These are phyloP conservation scores for Apodemus agrarius DNA, from an alignment of 2,797 vertebrate species.

Conservation along the genomic window DNA sequence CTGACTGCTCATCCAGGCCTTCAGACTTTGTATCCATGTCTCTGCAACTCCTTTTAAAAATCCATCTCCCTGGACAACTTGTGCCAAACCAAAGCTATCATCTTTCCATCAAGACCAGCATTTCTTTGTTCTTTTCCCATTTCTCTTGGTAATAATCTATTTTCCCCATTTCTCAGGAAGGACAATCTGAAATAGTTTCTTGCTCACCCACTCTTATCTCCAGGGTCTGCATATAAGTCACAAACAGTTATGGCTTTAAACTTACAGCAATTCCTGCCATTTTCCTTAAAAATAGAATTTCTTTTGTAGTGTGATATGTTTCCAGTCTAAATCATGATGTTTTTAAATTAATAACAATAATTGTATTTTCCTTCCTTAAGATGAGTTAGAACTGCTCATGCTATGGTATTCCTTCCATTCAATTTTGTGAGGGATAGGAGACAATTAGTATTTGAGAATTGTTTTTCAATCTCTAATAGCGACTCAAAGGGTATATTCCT, in stretches of 20 bases:
- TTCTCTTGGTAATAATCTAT: constrained; percentile 70
- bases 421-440: not conserved
- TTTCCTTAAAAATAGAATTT: not conserved
- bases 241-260: not conserved
- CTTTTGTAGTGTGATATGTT: not conserved
- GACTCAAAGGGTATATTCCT: not conserved
- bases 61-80: constrained; percentile 62
- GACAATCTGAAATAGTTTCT: constrained; percentile 63
- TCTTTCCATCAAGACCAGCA: constrained; percentile 72
- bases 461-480: not conserved
- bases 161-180: constrained; percentile 59
- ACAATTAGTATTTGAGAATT: not conserved
- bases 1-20: not conserved
- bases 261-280: not conserved
- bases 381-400: not conserved
- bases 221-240: not conserved
- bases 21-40: constrained; percentile 49
- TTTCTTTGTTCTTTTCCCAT: constrained; percentile 71
- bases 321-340: not conserved
- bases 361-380: not conserved
- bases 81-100: constrained; percentile 72
- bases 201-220: constrained; percentile 12
- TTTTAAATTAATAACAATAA: not conserved
- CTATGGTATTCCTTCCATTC: not conserved
- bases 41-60: constrained; percentile 62